Base-by-base conservation (phyloP, 1,140 invertebrate genomes). In the Sarcophaga peregrina region DNA sequence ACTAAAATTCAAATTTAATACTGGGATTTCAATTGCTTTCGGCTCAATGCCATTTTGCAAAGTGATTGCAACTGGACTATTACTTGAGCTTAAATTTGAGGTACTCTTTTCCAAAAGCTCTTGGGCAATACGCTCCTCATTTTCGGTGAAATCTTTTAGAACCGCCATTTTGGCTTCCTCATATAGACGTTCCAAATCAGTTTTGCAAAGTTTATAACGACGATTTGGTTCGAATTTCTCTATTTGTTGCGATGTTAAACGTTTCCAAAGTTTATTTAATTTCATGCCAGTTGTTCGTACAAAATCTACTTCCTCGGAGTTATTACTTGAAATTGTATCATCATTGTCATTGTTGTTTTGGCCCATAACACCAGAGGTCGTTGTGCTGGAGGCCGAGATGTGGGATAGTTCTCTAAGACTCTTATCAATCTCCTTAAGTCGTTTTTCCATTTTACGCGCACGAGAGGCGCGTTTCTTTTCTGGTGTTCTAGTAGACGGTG, bases 241-340 rank as follows among this genome's bases (percentile, higher is more conserved):
- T 13, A 81, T 46, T 46, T 81, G 62, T 17, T 83, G 72, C 8
- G 85, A 84, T 0, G 85, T 86, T 46, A 86, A 78, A 75, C 85
- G 84, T n/a, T 75, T 76, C 85, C 85, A 86, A 3, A 86, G 45
- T 74, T 85, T 85, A 85, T 86, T 86, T 48, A 86, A 82, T 82
- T 85, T 85, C n/a, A 10, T 54, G 10, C 85, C 85, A 72, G 76
- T 81, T n/a, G 81, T 82, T 9, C 83, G 81, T 13, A 86, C 83
- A 50, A 50, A 82, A 48, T 85, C 85, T 6, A 78, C 20, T 20
- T 37, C 78, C 48, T 80, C 52, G 13, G 58, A 48, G 62, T 37
- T 37, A 58, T n/a, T 81, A 4, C 7, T 68, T 82, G 48, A 78
- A 20, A 48, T 48, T 48, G 20, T 50, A 45, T 80, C 54, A 17